These are phyloP conservation scores for Craterocephalus amniculus DNA, from an alignment of 2,797 vertebrate species.

Conservation along the genomic window DNA sequence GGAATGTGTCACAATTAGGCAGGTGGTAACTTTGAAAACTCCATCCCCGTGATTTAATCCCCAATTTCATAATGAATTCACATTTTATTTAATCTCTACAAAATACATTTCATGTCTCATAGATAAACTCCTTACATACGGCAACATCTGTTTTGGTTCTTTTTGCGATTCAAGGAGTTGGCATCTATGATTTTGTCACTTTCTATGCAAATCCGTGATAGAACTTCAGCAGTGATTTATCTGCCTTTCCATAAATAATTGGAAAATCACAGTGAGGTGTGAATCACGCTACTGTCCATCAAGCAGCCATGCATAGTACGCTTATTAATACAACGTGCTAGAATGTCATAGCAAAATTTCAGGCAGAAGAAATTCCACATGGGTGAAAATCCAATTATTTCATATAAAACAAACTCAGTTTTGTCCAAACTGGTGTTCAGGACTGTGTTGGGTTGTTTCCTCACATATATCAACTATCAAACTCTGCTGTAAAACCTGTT, in stretches of 20 bases:
- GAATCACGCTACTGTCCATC: not conserved
- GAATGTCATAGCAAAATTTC: too few relatives aligned
- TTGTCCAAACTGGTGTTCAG: constrained; percentile 15
- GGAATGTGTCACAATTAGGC: not conserved
- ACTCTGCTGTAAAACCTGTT: constrained; percentile 37
- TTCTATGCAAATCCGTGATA: not conserved
- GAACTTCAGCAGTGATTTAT: not conserved
- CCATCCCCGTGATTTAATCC: not conserved
- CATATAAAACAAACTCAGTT: constrained; percentile 33
- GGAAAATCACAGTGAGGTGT: not conserved
- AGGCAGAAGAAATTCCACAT: not conserved
- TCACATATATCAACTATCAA: constrained; percentile 40
- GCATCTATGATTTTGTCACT: not conserved
- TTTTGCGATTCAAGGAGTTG: not conserved
- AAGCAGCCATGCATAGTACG: not conserved
- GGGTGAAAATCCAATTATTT: not conserved
- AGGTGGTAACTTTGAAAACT: not conserved
- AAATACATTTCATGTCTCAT: not conserved
- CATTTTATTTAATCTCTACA: not conserved
- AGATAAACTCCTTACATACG: not conserved
- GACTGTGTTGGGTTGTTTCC: not conserved
- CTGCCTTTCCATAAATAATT: not conserved
- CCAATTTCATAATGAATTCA: not conserved
- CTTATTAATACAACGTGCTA: too few relatives aligned
- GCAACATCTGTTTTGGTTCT: not conserved